Evolutionary conservation across 2,797 vertebrate genomes (phyloP), one percentile per base, ranked within the genome.

Genomic region (Tokudaia tokunoshimensis): DNA sequence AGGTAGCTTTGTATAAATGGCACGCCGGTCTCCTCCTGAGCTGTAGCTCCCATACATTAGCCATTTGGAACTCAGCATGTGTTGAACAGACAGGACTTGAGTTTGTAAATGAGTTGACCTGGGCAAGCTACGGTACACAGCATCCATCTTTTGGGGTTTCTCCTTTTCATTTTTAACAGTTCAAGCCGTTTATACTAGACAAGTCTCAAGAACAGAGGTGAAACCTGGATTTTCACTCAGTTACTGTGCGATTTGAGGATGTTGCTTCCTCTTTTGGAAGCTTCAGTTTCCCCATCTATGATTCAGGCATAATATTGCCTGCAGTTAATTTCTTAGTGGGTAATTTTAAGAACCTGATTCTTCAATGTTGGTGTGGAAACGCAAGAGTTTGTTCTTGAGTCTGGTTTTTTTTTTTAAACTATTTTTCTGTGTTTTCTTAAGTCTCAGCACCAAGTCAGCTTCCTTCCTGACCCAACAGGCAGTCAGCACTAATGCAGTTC

Each of bases 101-200:
- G 41, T 67, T 67, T 92, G n/a, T 17, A 78, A 29, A 24, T 83
- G 31, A 52, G 13, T 22, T 79, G 29, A 52, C 13, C 17, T 76
- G 5, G 34, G 22, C 0, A 76, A 47, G 63, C 0, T 1, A 19
- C 44, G 10, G n/a, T 90, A 3, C 24, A 19, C 75, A 52, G 31
- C 4, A 41, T 37, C 47, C 17, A 3, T 57, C 17, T 96, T 12
- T 88, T 61, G 67, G 41, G 70, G 72, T 93, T 59, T 65, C n/a
- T 3, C 24, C 24, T 63, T 84, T 78, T 57, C 22, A 44, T 63
- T 72, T 72, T 74, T 63, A 72, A 55, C 22, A 41, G 29, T 70
- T 10, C 17, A 15, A 41, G 3, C 3, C 9, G 2, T 29, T 47
- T n/a, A 5, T 7, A 12, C 14, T 57, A 47, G 15, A 34, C 0